Percentiles rank a stretch among this genome's conserved stretches.
Conservation (phyloP, 2,888 invertebrate species). For the Erynnis tages region DNA sequence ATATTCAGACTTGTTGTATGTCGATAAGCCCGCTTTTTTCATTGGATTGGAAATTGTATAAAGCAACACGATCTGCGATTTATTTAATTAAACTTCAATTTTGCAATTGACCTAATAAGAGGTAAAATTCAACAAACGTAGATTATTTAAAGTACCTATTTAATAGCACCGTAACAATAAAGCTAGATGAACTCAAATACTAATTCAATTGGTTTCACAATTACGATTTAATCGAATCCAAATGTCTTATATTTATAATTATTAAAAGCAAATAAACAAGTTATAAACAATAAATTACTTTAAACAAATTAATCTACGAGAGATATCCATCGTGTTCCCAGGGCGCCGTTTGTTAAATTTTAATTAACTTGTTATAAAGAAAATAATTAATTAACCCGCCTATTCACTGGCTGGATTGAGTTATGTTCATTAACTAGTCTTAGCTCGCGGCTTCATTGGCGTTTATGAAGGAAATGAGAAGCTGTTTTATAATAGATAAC, state of each 20-base stretch:
- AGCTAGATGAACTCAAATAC: too few species aligned
- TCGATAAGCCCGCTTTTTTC: too few species aligned
- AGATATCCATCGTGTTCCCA: constrained; percentile 34
- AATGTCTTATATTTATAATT: background rate
- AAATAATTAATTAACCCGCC: constrained; percentile 42
- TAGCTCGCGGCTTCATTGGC: background rate
- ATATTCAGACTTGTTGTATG: too few species aligned
- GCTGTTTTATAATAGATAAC: too few species aligned
- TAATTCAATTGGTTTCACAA: too few species aligned
- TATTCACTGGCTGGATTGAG: constrained; percentile 3
- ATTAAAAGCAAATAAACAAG: constrained; percentile 2
- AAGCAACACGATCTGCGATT: too few species aligned
- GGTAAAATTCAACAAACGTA: too few species aligned
- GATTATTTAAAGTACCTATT: too few species aligned
- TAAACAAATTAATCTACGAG: constrained; percentile 36
- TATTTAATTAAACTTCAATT: too few species aligned
- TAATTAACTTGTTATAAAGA: constrained; percentile 43
- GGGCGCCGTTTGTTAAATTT: constrained; percentile 38
- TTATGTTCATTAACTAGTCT: constrained; percentile 11
- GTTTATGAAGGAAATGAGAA: background rate
- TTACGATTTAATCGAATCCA: background rate
- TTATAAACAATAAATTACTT: constrained; percentile 32
- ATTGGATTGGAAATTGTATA: too few species aligned
- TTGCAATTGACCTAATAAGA: too few species aligned
- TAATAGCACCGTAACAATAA: background rate